phyloP scores from a whole-genome alignment of 2,113 vertebrate genomes.

The Struthidea cinerea region DNA sequence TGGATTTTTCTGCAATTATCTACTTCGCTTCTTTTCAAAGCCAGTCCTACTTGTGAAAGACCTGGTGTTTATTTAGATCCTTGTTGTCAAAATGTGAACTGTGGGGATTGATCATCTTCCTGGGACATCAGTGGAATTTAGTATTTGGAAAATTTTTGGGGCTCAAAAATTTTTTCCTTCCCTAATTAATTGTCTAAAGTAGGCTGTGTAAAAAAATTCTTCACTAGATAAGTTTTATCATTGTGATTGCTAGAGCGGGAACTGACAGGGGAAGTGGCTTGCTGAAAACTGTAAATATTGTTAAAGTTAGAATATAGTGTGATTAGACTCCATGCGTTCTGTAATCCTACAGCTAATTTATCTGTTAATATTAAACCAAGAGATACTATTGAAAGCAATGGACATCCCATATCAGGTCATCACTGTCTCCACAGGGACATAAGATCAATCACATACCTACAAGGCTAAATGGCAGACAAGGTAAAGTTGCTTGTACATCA shows the following conservation, averaged over 20 bases:
- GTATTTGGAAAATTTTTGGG: background rate
- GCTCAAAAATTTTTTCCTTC: background rate
- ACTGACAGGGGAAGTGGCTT: background rate
- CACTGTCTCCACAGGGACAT: rapidly evolving
- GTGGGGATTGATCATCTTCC: background rate
- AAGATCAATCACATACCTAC: background rate
- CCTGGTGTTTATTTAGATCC: background rate
- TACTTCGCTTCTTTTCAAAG: background rate
- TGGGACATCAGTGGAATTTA: background rate
- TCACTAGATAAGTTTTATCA: background rate
- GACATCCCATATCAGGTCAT: background rate
- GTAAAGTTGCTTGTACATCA: background rate
- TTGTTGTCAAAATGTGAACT: background rate
- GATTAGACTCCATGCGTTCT: background rate
- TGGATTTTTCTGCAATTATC: background rate
- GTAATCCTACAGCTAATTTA: background rate
- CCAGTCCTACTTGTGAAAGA: background rate
- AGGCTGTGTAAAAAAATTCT: background rate
- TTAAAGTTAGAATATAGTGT: background rate
- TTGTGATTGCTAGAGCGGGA: background rate
- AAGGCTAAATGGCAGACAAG: background rate
- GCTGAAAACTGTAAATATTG: background rate
- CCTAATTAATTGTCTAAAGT: background rate
- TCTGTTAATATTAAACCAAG: background rate
- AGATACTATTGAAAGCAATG: background rate